Base-by-base conservation (phyloP, 1,140 invertebrate species). In the Drosophila erecta region DNA sequence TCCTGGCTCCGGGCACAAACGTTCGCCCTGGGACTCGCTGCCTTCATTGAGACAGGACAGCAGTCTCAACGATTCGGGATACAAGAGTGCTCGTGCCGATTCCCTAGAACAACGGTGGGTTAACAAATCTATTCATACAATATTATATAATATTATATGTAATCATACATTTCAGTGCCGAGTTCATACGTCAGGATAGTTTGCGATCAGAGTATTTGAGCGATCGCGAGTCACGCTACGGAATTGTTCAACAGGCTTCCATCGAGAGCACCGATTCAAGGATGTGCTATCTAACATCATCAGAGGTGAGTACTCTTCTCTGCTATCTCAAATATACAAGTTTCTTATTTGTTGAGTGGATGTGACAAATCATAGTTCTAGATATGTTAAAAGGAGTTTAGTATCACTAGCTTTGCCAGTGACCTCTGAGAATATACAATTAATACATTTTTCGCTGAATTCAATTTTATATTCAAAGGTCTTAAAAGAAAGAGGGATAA, bases 191-290 rank as follows among this genome's bases (percentile, higher is more conserved):
- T n/a, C 97, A 97, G 93, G 97, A 98, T 92, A 97, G 96, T 91
- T 94, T 97, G 43, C 94, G 96, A 33, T 97, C 96, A 5, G 97
- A 97, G 87, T 98, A 98, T 93, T 95, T 97, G 93, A 97, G 96
- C 85, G 97, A 98, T 92, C 94, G 97, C 58, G 97, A 97, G 85
- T 95, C 96, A 20, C 95, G 97, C 65, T 97, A 97, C 93, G 95
- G 96, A 71, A 97, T 98, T 92, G 96, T 97, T 77, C 97, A 98
- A 93, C 97, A 98, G 93, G 96, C 97, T 41, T 98, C 97, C 54
- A 95, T 98, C 51, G 97, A 98, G 90, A 98, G 97, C 93, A 97
- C 97, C 15, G 97, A 98, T 94, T 98, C 97, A 55, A 94, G 97
- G 77, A 95, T 98, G 58, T 98, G 97, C 93, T 98, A 98, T 94